Percentiles rank a stretch among this genome's conserved stretches.
phyloP scores from a whole-genome alignment of 2,797 vertebrate genomes.

The Erpetoichthys calabaricus region DNA sequence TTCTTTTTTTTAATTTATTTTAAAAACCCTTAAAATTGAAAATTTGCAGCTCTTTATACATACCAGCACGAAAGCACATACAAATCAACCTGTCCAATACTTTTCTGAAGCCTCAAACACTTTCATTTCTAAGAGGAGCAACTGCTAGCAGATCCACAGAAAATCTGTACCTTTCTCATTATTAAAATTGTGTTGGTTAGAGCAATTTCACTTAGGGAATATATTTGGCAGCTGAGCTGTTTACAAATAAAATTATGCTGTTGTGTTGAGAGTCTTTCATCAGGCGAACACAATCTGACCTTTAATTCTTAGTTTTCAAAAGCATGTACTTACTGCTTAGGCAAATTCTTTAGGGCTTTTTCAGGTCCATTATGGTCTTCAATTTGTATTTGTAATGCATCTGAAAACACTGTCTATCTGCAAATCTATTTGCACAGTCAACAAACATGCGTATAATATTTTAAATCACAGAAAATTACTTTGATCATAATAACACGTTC shows the following conservation, averaged over 20 bases:
- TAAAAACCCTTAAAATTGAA: too few relatives aligned
- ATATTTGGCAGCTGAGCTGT: too few relatives aligned
- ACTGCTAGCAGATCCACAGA: too few relatives aligned
- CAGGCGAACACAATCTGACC: slow-evolving; percentile 16
- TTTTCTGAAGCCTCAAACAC: too few relatives aligned
- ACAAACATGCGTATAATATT: slow-evolving; percentile 34
- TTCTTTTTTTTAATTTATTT: too few relatives aligned
- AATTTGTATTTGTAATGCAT: slow-evolving; percentile 27
- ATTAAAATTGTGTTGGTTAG: too few relatives aligned
- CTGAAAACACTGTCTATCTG: slow-evolving; percentile 25
- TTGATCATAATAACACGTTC: slow-evolving; percentile 12
- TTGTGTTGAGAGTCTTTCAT: slow-evolving; percentile 21
- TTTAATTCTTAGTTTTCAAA: slow-evolving; percentile 23
- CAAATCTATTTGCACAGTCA: slow-evolving; percentile 50
- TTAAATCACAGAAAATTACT: slow-evolving; percentile 45
- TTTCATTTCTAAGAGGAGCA: too few relatives aligned
- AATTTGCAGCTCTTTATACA: too few relatives aligned
- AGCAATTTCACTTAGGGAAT: too few relatives aligned
- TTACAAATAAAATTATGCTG: slow-evolving; percentile 18
- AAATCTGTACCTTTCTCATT: too few relatives aligned
- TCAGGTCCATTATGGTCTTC: slow-evolving; percentile 19
- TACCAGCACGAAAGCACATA: too few relatives aligned
- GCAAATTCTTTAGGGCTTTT: background rate
- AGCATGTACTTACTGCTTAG: background rate
- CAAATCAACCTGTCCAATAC: too few relatives aligned